Percentiles rank a stretch among this genome's conserved stretches.
Evolutionary conservation across 2,888 invertebrate genomes (phyloP).

Genomic region (Carpatolechia fugitivella): DNA sequence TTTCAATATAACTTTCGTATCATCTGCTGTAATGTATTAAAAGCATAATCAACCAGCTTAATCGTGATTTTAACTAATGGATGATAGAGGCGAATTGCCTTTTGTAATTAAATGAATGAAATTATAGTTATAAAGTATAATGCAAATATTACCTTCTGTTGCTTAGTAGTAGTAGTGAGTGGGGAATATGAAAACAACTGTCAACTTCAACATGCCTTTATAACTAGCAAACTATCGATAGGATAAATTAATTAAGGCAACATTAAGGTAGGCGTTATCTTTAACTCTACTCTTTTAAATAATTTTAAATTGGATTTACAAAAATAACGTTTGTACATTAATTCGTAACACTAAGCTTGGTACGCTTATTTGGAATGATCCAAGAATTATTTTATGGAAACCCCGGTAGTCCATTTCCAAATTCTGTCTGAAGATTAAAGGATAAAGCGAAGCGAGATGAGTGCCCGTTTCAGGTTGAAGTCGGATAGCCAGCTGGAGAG

Average conservation of each 20-base stretch:
- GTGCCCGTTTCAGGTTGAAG: not conserved
- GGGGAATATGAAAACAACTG: not conserved
- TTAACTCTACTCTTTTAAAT: not conserved
- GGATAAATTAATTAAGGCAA: conserved; percentile 16
- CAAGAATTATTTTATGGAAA: not conserved
- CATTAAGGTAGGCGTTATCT: conserved; percentile 1
- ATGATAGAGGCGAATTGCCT: no score
- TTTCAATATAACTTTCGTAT: no score
- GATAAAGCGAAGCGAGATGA: conserved; percentile 5
- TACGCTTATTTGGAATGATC: not conserved
- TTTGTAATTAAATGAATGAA: no score
- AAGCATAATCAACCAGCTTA: no score
- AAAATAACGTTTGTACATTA: conserved; percentile 18
- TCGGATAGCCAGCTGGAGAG: conserved; percentile 46
- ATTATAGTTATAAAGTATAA: no score
- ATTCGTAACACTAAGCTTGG: conserved; percentile 17
- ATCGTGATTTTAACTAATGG: no score
- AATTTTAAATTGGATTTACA: not conserved
- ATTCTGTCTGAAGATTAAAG: not conserved
- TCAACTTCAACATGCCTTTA: conserved; percentile 17
- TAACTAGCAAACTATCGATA: conserved; percentile 13
- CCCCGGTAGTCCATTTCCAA: no score
- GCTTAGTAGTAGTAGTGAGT: not conserved
- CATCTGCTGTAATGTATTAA: no score
- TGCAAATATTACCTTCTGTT: not conserved